These are phyloP conservation scores for Argopecten irradians DNA, from an alignment of 1,140 invertebrate species.

Conservation along the genomic window DNA sequence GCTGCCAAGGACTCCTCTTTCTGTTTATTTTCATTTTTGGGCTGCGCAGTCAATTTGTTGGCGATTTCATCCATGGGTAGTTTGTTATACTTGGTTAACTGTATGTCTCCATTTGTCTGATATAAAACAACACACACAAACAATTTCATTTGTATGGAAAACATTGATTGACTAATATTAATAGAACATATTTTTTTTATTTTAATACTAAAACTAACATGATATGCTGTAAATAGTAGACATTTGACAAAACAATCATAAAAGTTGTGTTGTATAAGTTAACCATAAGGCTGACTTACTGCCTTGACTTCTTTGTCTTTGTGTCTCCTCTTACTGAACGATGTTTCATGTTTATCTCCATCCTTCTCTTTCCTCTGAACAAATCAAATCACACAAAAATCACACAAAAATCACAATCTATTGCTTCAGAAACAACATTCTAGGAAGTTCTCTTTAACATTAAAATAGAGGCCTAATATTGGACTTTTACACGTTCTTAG, in stretches of 20 bases:
- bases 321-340: constrained; percentile 38
- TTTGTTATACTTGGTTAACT: constrained; percentile 64
- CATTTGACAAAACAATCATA: no score
- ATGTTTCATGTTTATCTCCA: constrained; percentile 45
- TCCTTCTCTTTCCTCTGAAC: constrained; percentile 63
- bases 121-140: no score
- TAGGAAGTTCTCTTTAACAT: no score
- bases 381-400: no score
- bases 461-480: no score
- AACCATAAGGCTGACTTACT: neutral
- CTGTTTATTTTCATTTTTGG: constrained; percentile 35
- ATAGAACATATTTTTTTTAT: neutral
- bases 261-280: neutral
- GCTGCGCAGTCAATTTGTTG: constrained; percentile 60
- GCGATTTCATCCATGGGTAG: constrained; percentile 69
- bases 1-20: constrained; percentile 78
- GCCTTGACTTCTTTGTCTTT: neutral
- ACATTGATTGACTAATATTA: neutral
- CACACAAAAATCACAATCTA: no score
- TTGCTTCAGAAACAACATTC: no score
- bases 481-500: no score
- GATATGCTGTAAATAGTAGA: no score
- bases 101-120: constrained; percentile 48
- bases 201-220: neutral
- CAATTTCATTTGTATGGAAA: no score